A percentile compares a stretch with the other conserved stretches of the same genome.
phyloP scores from a whole-genome alignment of 2,113 vertebrate genomes.

The Pyxicephalus adspersus region DNA sequence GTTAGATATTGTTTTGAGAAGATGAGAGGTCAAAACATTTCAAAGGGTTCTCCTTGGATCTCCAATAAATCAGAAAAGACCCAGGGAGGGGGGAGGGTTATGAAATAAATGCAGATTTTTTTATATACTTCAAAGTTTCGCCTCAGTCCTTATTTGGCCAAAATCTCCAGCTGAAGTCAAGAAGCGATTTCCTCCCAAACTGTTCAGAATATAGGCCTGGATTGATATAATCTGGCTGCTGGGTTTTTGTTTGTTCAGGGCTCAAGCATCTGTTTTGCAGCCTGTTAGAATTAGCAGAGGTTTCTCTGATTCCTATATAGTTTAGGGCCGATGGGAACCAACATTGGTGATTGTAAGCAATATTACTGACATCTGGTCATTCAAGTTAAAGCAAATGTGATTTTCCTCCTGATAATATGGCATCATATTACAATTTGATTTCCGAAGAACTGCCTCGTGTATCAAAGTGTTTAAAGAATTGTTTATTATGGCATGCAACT shows the following conservation, averaged over 20 bases:
- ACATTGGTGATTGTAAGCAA: not conserved
- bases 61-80: not conserved
- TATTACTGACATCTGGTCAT: constrained; percentile 12
- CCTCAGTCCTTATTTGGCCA: constrained; percentile 33
- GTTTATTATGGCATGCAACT: no score
- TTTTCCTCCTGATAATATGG: no score
- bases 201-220: constrained; percentile 22
- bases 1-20: constrained; percentile 1
- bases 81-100: not conserved
- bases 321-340: not conserved
- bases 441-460: no score
- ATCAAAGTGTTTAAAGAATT: no score
- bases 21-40: not conserved
- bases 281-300: not conserved
- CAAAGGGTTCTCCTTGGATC: not conserved
- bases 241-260: constrained; percentile 20
- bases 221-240: constrained; percentile 33
- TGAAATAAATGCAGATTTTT: not conserved
- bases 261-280: constrained; percentile 39
- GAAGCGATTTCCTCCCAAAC: constrained; percentile 13
- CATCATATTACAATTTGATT: no score
- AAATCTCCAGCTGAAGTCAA: constrained; percentile 22
- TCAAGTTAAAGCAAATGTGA: not conserved
- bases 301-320: constrained; percentile 1
- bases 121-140: constrained; percentile 22